Evolutionary conservation across 1,140 invertebrate species (phyloP), one percentile per base, ranked within the genome.

Genomic region (Drosophila mojavensis): DNA sequence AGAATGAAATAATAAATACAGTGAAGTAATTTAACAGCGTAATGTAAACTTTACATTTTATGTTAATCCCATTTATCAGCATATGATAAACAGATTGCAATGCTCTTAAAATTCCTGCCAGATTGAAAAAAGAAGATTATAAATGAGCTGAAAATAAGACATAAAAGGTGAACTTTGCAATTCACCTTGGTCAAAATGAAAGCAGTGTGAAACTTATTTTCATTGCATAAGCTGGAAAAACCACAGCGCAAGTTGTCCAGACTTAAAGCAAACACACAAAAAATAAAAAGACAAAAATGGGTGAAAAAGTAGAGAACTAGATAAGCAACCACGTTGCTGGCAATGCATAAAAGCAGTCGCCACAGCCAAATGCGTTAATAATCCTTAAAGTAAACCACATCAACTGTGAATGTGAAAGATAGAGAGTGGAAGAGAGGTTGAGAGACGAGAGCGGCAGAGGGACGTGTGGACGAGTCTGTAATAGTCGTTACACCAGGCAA

Each of bases 351-450:
- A 56, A 62, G 48, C 43, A 58, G 11, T 15, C n/a, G 43, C 43
- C 43, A 69, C 36, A 54, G n/a, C 28, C 62, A 66, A 81, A 63
- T 61, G 79, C 55, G 79, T 78, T 82, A 75, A 64, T 82, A 82
- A 78, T 75, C 79, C 75, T 66, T 74, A 58, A 82, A 79, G 75
- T 67, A 78, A 61, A 81, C 79, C 69, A 71, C 79, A 81, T 81
- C 56, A 75, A 68, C 50, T 75, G 64, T 70, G 76, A 75, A 64
- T 70, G 43, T 17, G 17, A 17, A 15, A 45, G 43, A 15, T 45
- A 45, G 5, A 45, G 13, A n/a, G 43, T 4, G 43, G 15, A 15
- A 5, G 11, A n/a, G 43, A 6, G 43, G 15, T 0, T 15, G n/a
- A 45, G n/a, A 15, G 43, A 45, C 0, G 5, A 45, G 43, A 45